Percentiles rank a stretch among this genome's conserved stretches.
phyloP scores from a whole-genome alignment of 2,888 invertebrate genomes.

The Oscheius sp. region DNA sequence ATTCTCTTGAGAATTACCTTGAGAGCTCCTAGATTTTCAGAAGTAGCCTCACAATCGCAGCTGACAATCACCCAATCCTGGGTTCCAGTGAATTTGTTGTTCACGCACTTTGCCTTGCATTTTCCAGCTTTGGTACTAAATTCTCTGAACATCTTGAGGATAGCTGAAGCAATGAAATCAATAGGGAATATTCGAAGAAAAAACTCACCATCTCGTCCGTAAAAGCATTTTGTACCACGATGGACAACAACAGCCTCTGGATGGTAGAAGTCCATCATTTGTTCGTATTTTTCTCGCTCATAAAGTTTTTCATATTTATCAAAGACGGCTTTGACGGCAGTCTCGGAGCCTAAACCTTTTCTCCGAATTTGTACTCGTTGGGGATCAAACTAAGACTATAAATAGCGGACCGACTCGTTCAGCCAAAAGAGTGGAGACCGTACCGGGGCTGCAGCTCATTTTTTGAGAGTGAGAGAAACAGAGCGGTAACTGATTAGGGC shows the following conservation, averaged over 20 bases:
- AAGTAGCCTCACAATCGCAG: slow-evolving; percentile 34
- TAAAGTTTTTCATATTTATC: slow-evolving; percentile 4
- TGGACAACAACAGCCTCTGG: slow-evolving; percentile 29
- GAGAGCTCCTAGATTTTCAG: slow-evolving; percentile 34
- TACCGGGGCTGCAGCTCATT: slow-evolving; percentile 15
- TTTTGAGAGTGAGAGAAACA: neutral
- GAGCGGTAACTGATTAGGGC: neutral
- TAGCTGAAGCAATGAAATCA: slow-evolving; percentile 13
- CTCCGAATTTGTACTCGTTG: neutral
- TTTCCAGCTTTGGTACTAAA: slow-evolving; percentile 32
- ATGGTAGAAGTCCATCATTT: slow-evolving; percentile 31
- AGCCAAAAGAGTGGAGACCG: slow-evolving; percentile 8
- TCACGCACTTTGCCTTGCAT: slow-evolving; percentile 15
- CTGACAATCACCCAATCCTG: slow-evolving; percentile 34
- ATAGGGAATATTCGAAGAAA: neutral
- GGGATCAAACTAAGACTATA: neutral
- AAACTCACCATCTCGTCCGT: neutral
- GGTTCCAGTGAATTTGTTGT: slow-evolving; percentile 33
- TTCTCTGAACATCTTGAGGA: slow-evolving; percentile 22
- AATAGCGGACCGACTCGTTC: slow-evolving; percentile 10
- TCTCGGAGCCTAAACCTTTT: slow-evolving; percentile 5
- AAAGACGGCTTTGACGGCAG: slow-evolving; percentile 7
- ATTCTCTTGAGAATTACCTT: slow-evolving; percentile 16
- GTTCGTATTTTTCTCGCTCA: slow-evolving; percentile 5
- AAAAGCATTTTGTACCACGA: neutral